Base-by-base conservation (phyloP, 2,888 invertebrate species). In the Drosophila fulvimacula region DNA sequence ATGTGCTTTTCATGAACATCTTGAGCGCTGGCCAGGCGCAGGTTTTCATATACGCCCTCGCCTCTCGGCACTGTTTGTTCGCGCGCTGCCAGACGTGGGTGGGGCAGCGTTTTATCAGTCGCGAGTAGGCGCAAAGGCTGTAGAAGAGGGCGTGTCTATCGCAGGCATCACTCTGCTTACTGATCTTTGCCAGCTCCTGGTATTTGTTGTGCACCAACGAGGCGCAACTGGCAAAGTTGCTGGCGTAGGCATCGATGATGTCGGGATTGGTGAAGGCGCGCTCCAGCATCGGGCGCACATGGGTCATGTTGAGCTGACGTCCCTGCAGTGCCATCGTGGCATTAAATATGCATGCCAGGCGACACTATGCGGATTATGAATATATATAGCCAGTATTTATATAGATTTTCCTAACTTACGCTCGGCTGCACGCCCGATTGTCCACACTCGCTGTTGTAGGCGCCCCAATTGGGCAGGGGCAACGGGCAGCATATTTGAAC, bases 341-440 rank as follows among this genome's bases (percentile, higher is more conserved):
- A 66, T 85, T 83, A 24, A 86, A 87, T n/a, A 87, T 76, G 70
- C 86, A 86, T 0, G 61, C 80, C n/a, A 87, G 51, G 6, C 82
- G 85, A 48, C 86, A 86, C 86, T 88, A 44, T 0, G 15, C 5
- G 15, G 6, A 21, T 24, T 0, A 6, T 2, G 9, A 36, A 19
- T 10, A 38, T 24, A 19, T 10, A 19, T 27, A 19, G 19, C 1
- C 6, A 7, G 3, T 5, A 9, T 21, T 36, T 39, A 39, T 21
- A 21, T 17, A 34, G 5, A 36, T 6, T 24, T 10, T 30, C 0
- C 9, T 5, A 0, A 76, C 83, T 66, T 46, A 84, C 84, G 55
- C 84, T 84, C 2, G 76, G 64, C 17, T 84, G 81, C 0, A 21
- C 10, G 27, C 83, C 86, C 7, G 84, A 69, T 6, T n/a, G 58